These are phyloP conservation scores for Chlorops oryzae DNA, from an alignment of 1,140 invertebrate genomes.

Conservation along the genomic window DNA sequence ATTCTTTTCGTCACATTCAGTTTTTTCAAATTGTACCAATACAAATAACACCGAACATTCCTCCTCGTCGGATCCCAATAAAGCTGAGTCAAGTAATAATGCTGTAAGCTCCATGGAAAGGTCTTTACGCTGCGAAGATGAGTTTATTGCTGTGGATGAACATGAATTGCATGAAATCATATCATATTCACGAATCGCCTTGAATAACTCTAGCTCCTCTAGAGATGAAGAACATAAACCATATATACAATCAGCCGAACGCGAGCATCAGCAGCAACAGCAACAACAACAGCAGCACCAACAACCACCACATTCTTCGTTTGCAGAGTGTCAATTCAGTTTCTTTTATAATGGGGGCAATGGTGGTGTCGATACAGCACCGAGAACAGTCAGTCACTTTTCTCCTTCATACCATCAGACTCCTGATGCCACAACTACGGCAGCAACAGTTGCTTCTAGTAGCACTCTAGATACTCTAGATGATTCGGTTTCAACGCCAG, in stretches of 20 bases:
- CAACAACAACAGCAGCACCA: constrained; percentile 22
- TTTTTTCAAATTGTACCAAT: constrained; percentile 28
- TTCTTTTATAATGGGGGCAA: constrained; percentile 14
- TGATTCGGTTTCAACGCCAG: constrained; percentile 10
- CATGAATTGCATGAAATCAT: constrained; percentile 37
- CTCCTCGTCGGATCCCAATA: too few species aligned
- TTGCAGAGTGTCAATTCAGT: constrained; percentile 17
- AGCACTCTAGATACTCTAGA: constrained; percentile 13
- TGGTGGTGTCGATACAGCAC: not conserved
- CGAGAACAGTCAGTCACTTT: not conserved
- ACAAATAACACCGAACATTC: too few species aligned
- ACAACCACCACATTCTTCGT: constrained; percentile 8
- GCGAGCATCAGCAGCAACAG: too few species aligned
- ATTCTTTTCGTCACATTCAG: constrained; percentile 33
- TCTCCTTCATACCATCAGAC: constrained; percentile 14
- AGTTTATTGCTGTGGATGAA: constrained; percentile 34
- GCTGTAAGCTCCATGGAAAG: not conserved
- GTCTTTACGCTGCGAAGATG: constrained; percentile 25
- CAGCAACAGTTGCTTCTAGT: constrained; percentile 35
- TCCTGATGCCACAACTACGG: constrained; percentile 36
- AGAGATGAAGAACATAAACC: too few species aligned
- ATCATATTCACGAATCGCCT: too few species aligned
- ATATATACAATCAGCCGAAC: too few species aligned
- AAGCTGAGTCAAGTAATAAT: too few species aligned
- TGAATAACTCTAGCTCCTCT: too few species aligned